A percentile compares a stretch with the other conserved stretches of the same genome.
phyloP scores from a whole-genome alignment of 2,113 vertebrate genomes.

The Pristiophorus japonicus region DNA sequence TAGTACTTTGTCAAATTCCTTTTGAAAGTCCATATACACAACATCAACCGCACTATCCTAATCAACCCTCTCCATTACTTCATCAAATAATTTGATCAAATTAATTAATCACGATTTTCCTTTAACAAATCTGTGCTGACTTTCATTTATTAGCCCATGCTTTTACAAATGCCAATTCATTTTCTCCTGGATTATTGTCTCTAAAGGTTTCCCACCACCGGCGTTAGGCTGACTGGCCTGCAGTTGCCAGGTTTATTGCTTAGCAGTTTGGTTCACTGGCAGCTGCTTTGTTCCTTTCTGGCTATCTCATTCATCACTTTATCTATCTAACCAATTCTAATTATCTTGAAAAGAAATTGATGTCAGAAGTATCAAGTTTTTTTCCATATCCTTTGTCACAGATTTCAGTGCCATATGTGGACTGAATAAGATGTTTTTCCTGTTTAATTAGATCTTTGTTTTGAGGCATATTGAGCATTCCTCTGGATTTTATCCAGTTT shows the following conservation, averaged over 20 bases:
- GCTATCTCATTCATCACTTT: not conserved
- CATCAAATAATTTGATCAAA: not conserved
- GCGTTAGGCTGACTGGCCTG: not conserved
- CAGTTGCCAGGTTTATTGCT: not conserved
- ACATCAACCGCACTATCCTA: too few species aligned
- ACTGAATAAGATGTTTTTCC: not conserved
- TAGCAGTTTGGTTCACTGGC: not conserved
- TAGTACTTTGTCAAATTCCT: not conserved
- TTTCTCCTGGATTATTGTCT: not conserved
- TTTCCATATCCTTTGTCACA: not conserved
- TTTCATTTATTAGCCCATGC: not conserved
- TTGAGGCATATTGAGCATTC: not conserved
- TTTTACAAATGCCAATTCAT: not conserved
- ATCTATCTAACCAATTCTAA: not conserved
- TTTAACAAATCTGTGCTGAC: not conserved
- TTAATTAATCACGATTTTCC: not conserved
- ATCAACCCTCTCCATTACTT: not conserved
- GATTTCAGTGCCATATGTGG: not conserved
- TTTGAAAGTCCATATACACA: not conserved
- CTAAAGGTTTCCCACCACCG: not conserved
- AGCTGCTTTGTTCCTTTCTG: not conserved
- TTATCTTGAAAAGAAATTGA: not conserved
- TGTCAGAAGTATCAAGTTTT: not conserved
- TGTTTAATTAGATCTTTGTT: not conserved
- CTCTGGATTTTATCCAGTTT: not conserved